Percentiles rank a stretch among this genome's conserved stretches.
Conservation (phyloP, 2,888 invertebrate species). For the Petrolisthes manimaculis region DNA sequence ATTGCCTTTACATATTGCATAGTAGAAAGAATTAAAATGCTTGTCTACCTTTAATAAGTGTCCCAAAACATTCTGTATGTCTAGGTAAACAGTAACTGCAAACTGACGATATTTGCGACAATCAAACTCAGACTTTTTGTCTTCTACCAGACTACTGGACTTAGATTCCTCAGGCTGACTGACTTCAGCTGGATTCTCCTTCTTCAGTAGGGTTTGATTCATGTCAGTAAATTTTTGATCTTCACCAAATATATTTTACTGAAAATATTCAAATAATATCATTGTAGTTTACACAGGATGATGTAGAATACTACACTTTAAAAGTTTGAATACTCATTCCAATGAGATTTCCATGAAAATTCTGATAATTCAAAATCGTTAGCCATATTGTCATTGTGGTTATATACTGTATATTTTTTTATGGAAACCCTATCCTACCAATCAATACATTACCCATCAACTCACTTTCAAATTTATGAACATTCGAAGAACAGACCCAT, state of each 20-base stretch:
- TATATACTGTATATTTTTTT: conserved; percentile 3
- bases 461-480: conserved; percentile 84
- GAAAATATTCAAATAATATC: conserved; percentile 45
- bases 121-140: conserved; percentile 74
- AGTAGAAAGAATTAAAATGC: too few species aligned
- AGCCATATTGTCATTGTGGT: too few species aligned
- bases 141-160: conserved; percentile 39
- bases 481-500: conserved; percentile 90
- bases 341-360: too few species aligned
- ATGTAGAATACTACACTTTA: not conserved
- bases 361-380: too few species aligned
- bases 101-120: conserved; percentile 89
- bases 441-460: not conserved
- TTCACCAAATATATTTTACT: conserved; percentile 97
- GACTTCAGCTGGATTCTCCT: conserved; percentile 24
- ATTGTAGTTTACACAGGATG: not conserved
- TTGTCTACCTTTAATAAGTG: conserved; percentile 83
- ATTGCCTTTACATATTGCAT: not conserved
- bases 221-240: conserved; percentile 95
- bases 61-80: conserved; percentile 94
- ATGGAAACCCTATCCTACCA: not conserved
- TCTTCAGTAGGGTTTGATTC: conserved; percentile 68
- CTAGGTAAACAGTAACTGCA: conserved; percentile 91
- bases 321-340: not conserved
- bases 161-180: conserved; percentile 46